phyloP scores from a whole-genome alignment of 2,888 invertebrate species.

The Nasonia oneida region DNA sequence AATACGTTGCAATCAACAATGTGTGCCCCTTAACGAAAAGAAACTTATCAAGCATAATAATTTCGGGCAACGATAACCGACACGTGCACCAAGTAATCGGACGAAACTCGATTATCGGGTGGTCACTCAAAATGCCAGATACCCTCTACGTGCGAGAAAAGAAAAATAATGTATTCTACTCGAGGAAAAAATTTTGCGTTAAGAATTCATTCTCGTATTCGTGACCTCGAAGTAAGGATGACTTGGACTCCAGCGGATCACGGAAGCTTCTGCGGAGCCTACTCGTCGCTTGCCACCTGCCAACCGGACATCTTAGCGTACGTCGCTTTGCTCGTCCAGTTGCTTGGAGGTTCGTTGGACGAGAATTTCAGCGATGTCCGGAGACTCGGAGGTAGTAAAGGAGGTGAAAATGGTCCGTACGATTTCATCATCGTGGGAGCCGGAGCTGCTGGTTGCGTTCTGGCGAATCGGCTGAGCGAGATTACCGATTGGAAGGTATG shows the following conservation, averaged over 20 bases:
- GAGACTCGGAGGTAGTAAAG: background rate
- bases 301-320: background rate
- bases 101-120: too few relatives aligned
- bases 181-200: background rate
- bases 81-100: too few relatives aligned
- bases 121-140: too few relatives aligned
- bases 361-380: background rate
- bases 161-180: too few relatives aligned
- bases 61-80: too few relatives aligned
- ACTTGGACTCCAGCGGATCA: slow-evolving; percentile 4
- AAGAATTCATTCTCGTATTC: background rate
- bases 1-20: too few relatives aligned
- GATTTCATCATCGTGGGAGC: background rate
- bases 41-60: too few relatives aligned
- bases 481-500: slow-evolving; percentile 9
- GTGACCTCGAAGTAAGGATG: background rate
- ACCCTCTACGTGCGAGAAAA: too few relatives aligned
- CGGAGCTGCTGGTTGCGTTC: slow-evolving; percentile 11
- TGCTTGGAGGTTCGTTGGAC: background rate
- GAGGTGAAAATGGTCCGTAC: background rate
- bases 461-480: slow-evolving; percentile 26
- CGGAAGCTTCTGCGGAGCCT: background rate
- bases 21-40: too few relatives aligned
- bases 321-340: background rate
- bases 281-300: background rate